Conservation (phyloP, 1,140 invertebrate species). For the Bilobella aurantiaca region DNA sequence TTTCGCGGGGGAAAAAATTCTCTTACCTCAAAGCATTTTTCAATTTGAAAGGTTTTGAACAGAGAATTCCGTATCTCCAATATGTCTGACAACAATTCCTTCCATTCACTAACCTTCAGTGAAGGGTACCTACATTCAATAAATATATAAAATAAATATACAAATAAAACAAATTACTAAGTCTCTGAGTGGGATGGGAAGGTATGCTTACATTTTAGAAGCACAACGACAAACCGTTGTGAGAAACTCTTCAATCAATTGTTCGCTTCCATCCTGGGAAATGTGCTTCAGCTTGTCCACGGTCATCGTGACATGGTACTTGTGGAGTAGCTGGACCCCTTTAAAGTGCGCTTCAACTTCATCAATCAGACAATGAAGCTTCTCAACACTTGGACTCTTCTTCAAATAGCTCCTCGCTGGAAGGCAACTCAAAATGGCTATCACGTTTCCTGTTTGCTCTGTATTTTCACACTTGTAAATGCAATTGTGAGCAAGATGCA, state of each 20-base stretch:
- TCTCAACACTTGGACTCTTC: constrained; percentile 11
- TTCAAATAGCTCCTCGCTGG: constrained; percentile 39
- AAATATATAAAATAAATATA: background rate
- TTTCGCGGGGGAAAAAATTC: background rate
- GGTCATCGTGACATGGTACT: constrained; percentile 44
- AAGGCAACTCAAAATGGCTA: constrained; percentile 45
- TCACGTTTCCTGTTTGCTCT: constrained; percentile 43
- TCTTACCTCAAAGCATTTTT: constrained; percentile 30
- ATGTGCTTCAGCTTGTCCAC: constrained; percentile 20
- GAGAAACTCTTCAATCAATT: constrained; percentile 20
- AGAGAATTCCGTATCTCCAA: constrained; percentile 28
- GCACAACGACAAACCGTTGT: constrained; percentile 15
- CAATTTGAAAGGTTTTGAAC: constrained; percentile 20
- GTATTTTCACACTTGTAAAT: constrained; percentile 45
- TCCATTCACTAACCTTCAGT: constrained; percentile 31
- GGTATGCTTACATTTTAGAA: constrained; percentile 20
- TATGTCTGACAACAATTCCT: constrained; percentile 27
- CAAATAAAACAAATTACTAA: background rate
- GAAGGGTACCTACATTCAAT: constrained; percentile 19
- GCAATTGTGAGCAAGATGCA: constrained; percentile 46
- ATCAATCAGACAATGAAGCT: constrained; percentile 43
- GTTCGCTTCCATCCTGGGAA: constrained; percentile 5
- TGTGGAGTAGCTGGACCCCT: constrained; percentile 45
- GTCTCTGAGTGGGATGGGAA: background rate
- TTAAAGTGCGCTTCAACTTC: constrained; percentile 44